Conservation (phyloP, 1,140 invertebrate species). For the Drosophila novamexicana region DNA sequence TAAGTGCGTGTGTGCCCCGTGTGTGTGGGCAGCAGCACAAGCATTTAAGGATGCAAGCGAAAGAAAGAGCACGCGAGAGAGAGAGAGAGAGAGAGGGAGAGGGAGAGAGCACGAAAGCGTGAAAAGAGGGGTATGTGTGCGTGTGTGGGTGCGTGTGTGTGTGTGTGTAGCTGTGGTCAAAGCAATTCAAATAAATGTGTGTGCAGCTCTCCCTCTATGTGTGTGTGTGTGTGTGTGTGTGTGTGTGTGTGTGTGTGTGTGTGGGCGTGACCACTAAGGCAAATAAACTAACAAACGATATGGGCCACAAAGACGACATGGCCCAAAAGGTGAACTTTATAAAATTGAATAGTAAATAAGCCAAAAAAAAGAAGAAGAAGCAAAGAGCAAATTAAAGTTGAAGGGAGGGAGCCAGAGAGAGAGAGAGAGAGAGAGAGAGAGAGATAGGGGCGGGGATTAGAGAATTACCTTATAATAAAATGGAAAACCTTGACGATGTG, state of each 20-base stretch:
- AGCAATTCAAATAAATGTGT: conserved; percentile 28
- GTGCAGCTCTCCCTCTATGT: not conserved
- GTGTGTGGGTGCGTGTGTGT: conserved; percentile 6
- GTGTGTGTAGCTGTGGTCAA: conserved; percentile 16
- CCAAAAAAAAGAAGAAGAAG: not conserved
- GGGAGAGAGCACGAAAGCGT: not conserved
- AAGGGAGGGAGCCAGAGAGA: not conserved
- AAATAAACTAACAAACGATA: conserved; percentile 34
- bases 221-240: conserved; percentile 4
- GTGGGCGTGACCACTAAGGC: conserved; percentile 34
- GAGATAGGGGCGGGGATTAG: too few relatives aligned
- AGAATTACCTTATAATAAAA: too few relatives aligned
- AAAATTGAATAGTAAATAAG: conserved; percentile 19
- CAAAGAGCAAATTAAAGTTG: conserved; percentile 2
- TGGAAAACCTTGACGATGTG: too few relatives aligned
- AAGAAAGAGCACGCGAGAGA: not conserved
- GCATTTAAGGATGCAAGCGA: conserved; percentile 12
- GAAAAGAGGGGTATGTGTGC: not conserved
- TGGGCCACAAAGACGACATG: not conserved
- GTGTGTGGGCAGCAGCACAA: conserved; percentile 12
- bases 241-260: conserved; percentile 17
- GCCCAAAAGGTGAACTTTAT: conserved; percentile 3
- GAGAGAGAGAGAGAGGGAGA: not conserved
- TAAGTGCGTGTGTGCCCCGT: conserved; percentile 53
- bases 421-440: not conserved